Base-by-base conservation (phyloP, 2,888 invertebrate genomes). In the Serripes groenlandicus region DNA sequence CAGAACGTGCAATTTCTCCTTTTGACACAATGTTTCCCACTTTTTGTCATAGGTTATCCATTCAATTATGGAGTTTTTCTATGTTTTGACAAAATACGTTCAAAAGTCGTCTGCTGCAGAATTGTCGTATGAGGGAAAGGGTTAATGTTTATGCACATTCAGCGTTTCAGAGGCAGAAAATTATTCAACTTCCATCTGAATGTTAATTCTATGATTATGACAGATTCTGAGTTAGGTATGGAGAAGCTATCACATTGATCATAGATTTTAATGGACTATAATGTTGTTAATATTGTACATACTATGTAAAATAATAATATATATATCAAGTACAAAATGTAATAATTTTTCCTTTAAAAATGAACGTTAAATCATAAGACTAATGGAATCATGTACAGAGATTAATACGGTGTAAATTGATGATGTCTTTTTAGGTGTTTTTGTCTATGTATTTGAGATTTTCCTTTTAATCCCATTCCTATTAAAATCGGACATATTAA, bases 301-400 rank as follows among this genome's bases (percentile, higher is more conserved):
- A 86, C n/a, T 56, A 32, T 86, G 85, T 86, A 83, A 86, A 80
- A 83, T 83, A 83, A 83, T 86, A 85, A 77, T 78, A 66, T 75
- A n/a, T n/a, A 70, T 73, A 68, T 68, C 69, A 69, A 56, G 56
- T 75, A 75, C 75, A 72, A 72, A 69, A 66, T 75, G 75, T 80
- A 75, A 80, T 69, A 75, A 72, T 64, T 71, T 64, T 28, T 26
- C 68, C 35, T 71, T 62, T 56, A 49, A 66, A 68, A 66, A 66
- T 42, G 42, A 66, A 66, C 37, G 23, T 23, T 42, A 62, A 74
- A 60, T 52, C 42, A 7, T 49, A 68, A 72, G 34, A 69, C 66
- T 37, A 64, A 75, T 60, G 52, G 71, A 79, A 79, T 79, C 79
- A 79, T 79, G 79, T 79, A 79, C 74, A 79, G 79, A 79, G 79